A percentile compares a stretch with the other conserved stretches of the same genome.
These are phyloP conservation scores for Thera britannica DNA, from an alignment of 2,888 invertebrate species.

Conservation along the genomic window DNA sequence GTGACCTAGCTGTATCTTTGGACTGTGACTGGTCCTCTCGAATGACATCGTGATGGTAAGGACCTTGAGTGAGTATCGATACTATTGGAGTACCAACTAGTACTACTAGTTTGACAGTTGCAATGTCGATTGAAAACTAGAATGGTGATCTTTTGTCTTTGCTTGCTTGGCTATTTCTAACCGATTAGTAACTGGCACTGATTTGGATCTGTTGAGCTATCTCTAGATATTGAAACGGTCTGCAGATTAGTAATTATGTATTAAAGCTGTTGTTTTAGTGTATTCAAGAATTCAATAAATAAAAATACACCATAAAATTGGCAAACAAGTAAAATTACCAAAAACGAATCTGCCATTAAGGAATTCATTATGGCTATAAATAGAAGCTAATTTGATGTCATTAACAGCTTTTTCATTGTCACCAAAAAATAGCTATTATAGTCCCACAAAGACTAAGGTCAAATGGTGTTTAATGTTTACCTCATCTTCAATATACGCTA, in stretches of 20 bases:
- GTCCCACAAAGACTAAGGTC: slow-evolving; percentile 29
- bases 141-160: not conserved
- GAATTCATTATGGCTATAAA: not conserved
- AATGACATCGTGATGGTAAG: slow-evolving; percentile 29
- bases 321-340: no score
- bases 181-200: no score
- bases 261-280: no score
- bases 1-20: not conserved
- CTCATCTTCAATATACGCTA: slow-evolving; percentile 22
- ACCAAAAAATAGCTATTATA: slow-evolving; percentile 29
- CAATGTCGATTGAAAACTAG: slow-evolving; percentile 1
- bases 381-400: not conserved
- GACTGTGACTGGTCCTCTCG: slow-evolving; percentile 29
- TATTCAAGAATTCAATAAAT: no score
- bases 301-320: no score
- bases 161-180: no score
- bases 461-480: slow-evolving; percentile 14
- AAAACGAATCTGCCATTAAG: no score
- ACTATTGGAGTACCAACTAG: slow-evolving; percentile 9
- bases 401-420: slow-evolving; percentile 1
- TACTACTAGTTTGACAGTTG: slow-evolving; percentile 18
- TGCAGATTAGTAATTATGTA: no score
- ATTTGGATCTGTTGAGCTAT: no score
- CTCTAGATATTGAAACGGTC: no score
- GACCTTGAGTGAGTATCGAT: slow-evolving; percentile 23